Conservation (phyloP, 2,113 vertebrate species). For the Sander vitreus region DNA sequence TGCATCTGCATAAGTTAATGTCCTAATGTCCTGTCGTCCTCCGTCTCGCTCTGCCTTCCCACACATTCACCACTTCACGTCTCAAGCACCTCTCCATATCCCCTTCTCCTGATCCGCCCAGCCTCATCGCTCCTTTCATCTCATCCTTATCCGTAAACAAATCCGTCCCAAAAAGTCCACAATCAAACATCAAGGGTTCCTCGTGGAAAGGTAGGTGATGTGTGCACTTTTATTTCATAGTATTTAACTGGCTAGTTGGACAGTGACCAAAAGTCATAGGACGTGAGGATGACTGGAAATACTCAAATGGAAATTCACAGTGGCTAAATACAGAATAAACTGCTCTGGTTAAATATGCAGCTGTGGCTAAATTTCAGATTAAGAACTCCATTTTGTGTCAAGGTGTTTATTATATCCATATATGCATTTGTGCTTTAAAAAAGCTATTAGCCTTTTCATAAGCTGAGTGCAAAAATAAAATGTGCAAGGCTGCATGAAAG, state of each 20-base stretch:
- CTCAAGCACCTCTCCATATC: constrained; percentile 54
- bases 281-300: background rate
- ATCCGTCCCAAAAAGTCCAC: background rate
- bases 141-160: constrained; percentile 40
- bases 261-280: background rate
- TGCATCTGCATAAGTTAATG: background rate
- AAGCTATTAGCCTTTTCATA: constrained; percentile 23
- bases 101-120: constrained; percentile 8
- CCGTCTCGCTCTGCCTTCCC: constrained; percentile 16
- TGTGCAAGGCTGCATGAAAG: constrained; percentile 17
- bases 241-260: background rate
- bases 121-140: background rate
- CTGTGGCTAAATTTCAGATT: constrained; percentile 15
- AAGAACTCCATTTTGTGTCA: constrained; percentile 18
- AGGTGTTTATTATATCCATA: constrained; percentile 24
- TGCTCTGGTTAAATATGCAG: background rate
- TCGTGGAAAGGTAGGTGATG: background rate
- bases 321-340: background rate
- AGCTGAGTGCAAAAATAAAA: constrained; percentile 31
- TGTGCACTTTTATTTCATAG: background rate
- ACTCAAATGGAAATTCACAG: background rate
- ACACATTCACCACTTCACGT: constrained; percentile 35
- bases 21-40: constrained; percentile 26
- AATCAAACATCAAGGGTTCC: background rate
- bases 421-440: background rate